Percentiles rank a stretch among this genome's conserved stretches.
Evolutionary conservation across 2,797 vertebrate genomes (phyloP).

Genomic region (Pteronotus mesoamericanus): DNA sequence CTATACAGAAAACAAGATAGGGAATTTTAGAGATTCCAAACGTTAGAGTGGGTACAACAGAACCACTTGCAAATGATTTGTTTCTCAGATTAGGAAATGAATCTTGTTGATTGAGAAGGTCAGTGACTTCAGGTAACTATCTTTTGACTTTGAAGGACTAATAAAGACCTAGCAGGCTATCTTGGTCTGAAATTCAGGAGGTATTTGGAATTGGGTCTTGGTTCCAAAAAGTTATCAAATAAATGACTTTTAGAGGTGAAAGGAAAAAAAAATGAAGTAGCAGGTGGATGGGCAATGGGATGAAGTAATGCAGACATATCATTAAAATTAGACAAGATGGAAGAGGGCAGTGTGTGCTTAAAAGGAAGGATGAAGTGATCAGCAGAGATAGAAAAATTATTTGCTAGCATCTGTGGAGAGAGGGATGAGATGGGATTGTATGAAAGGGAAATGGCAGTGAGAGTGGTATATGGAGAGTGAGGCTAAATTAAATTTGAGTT

Average conservation of each 20-base stretch:
- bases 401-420: not conserved
- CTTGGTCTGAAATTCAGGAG: not conserved
- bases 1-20: not conserved
- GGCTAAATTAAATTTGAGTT: not conserved
- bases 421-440: rapidly evolving
- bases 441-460: not conserved
- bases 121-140: not conserved
- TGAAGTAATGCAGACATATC: not conserved
- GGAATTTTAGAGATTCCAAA: not conserved
- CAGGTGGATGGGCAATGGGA: not conserved
- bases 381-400: not conserved
- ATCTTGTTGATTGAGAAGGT: not conserved
- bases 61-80: not conserved
- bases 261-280: not conserved
- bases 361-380: not conserved
- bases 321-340: not conserved
- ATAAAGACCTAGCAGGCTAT: not conserved
- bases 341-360: rapidly evolving
- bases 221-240: no score
- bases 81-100: not conserved
- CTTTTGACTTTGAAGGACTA: not conserved
- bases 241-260: not conserved
- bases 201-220: not conserved
- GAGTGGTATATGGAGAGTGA: not conserved
- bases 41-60: not conserved